Evolutionary conservation across 2,797 vertebrate species (phyloP), one percentile per base, ranked within the genome.

Genomic region (Rousettus madagascariensis): DNA sequence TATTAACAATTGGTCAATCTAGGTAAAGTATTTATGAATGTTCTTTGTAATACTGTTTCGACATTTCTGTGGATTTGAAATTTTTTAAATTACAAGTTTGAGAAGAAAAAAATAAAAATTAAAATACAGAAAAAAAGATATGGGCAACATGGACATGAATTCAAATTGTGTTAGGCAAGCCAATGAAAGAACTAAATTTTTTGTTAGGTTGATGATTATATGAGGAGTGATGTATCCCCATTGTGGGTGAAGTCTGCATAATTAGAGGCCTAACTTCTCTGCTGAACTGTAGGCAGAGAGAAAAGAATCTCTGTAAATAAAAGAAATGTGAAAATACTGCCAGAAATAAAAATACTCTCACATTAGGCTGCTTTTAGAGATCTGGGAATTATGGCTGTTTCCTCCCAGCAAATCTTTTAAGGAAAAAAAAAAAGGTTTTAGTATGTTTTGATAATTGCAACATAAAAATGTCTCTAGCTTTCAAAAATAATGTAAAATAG

Each of bases 241-340:
- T 10, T 72, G 38, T 66, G 24, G 33, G 5, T 74, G 33, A 71
- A 95, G 17, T 15, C 77, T 59, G 46, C 5, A 82, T 90, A 91
- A 95, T 86, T 89, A 96, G 46, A 96, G 82, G 17, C 33, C 51
- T 68, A 87, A 92, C 33, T 90, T 95, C n/a, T 86, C 59, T 57
- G 53, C 22, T 55, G 43, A 82, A 71, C 85, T 59, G 2, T n/a
- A 79, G 61, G 61, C 63, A 84, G 46, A 78, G 84, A 94, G 41
- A 69, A 41, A 65, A 78, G 59, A 82, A 74, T 9, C 41, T 85
- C 85, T 86, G 57, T 74, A 94, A 95, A 96, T 36, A 96, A 89
- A 85, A 91, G 49, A 88, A 83, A 94, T 86, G 89, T 66, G 53
- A 65, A 96, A 93, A 92, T 61, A 69, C 36, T 82, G 49, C 68